phyloP scores from a whole-genome alignment of 2,888 invertebrate species.

The Apodemia mormo region DNA sequence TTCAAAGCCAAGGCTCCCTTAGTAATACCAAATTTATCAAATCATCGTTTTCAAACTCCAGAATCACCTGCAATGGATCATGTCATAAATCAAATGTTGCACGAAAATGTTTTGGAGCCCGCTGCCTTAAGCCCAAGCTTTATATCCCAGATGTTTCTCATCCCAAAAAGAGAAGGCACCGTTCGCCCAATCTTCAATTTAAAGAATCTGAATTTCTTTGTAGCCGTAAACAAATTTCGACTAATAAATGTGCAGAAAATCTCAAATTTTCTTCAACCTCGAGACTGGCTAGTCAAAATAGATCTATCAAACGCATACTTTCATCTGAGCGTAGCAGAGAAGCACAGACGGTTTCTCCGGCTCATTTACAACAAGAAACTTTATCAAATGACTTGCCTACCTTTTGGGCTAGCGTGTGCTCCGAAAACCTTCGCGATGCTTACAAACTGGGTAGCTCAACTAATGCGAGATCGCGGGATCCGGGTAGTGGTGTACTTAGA shows the following conservation, averaged over 20 bases:
- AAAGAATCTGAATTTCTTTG: slow-evolving; percentile 29
- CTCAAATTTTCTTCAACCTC: slow-evolving; percentile 29
- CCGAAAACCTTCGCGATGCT: slow-evolving; percentile 15
- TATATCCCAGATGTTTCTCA: slow-evolving; percentile 27
- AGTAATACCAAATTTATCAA: not conserved
- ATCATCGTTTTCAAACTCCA: slow-evolving; percentile 20
- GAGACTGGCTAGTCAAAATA: slow-evolving; percentile 34
- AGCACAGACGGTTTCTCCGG: slow-evolving; percentile 29
- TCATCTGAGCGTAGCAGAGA: slow-evolving; percentile 26
- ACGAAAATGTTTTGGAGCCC: slow-evolving; percentile 23
- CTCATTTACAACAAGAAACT: slow-evolving; percentile 24
- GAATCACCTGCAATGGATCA: slow-evolving; percentile 19
- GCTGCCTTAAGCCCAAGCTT: slow-evolving; percentile 23
- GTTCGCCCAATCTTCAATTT: slow-evolving; percentile 31
- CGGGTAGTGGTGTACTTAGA: slow-evolving; percentile 11
- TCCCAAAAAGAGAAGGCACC: slow-evolving; percentile 25
- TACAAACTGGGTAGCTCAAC: slow-evolving; percentile 18
- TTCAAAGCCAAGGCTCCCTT: not conserved
- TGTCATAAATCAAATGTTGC: slow-evolving; percentile 23
- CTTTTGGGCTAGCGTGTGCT: no score
- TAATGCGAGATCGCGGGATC: slow-evolving; percentile 4
- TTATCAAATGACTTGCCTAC: slow-evolving; percentile 19
- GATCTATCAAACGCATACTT: slow-evolving; percentile 34
- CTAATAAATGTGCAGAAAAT: slow-evolving; percentile 27
- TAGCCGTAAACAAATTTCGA: slow-evolving; percentile 29